These are phyloP conservation scores for Hydractinia symbiolongicarpus DNA, from an alignment of 30 jellyfish, hydroid and myxozoan genomes.

Conservation along the genomic window DNA sequence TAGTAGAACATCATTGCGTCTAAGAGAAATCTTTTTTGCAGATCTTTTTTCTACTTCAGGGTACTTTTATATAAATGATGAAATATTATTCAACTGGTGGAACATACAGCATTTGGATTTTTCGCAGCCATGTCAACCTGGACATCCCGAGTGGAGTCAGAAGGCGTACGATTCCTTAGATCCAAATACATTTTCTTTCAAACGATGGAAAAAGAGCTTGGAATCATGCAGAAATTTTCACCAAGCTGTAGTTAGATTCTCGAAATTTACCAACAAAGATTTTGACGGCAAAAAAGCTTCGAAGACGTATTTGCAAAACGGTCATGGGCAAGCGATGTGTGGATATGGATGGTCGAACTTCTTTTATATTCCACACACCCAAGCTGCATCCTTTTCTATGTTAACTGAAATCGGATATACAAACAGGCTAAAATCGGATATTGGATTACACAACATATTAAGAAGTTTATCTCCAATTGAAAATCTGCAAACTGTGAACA, in stretches of 20 bases:
- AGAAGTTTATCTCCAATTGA: no score
- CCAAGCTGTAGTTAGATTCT: not conserved
- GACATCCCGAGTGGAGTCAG: not conserved
- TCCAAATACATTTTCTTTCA: not conserved
- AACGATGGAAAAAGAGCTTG: not conserved
- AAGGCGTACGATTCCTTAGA: not conserved
- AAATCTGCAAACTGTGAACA: no score
- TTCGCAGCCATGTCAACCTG: not conserved
- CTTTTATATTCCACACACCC: not conserved
- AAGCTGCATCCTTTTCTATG: not conserved
- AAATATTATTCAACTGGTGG: conserved; percentile 12
- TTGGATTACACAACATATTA: no score
- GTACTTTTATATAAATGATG: conserved; percentile 11
- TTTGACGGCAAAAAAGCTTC: conserved; percentile 24
- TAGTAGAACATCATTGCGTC: no score
- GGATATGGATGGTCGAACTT: not conserved
- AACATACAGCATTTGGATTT: not conserved
- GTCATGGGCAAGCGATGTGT: not conserved
- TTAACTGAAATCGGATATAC: not conserved
- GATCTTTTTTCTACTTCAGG: not conserved
- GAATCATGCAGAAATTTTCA: not conserved
- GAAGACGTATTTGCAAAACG: not conserved
- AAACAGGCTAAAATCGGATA: not conserved
- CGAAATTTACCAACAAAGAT: not conserved
- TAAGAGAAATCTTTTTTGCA: not conserved